Conservation (phyloP, 1,140 invertebrate species). For the Atta colombica region DNA sequence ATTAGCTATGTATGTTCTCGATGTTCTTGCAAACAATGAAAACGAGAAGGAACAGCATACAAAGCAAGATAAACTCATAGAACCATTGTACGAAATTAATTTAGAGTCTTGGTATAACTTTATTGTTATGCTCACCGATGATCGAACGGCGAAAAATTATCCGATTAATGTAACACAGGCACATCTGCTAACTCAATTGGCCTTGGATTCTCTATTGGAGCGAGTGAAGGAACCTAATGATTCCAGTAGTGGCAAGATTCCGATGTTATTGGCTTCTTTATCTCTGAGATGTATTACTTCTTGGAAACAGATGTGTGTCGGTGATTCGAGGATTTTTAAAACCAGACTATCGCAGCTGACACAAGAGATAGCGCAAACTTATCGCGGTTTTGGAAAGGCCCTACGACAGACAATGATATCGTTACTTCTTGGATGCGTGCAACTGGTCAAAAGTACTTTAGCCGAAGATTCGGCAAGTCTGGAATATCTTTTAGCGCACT, state of each 20-base stretch:
- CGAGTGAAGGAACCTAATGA: conserved; percentile 77
- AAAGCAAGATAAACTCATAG: conserved; percentile 32
- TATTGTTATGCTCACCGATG: conserved; percentile 83
- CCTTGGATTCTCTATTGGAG: conserved; percentile 78
- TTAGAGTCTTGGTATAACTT: conserved; percentile 85
- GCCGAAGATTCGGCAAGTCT: conserved; percentile 77
- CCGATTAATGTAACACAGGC: conserved; percentile 75
- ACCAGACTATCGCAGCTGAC: conserved; percentile 78
- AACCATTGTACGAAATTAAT: conserved; percentile 82
- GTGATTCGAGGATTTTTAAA: conserved; percentile 77
- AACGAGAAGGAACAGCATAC: conserved; percentile 2
- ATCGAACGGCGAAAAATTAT: conserved; percentile 79
- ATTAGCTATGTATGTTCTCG: conserved; percentile 81
- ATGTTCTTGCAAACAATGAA: not conserved
- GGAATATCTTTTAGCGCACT: conserved; percentile 82
- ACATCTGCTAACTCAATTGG: conserved; percentile 78
- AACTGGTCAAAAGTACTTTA: conserved; percentile 80
- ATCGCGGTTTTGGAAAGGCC: conserved; percentile 79
- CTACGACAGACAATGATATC: conserved; percentile 82
- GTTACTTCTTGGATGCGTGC: conserved; percentile 80
- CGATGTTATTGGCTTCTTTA: conserved; percentile 82
- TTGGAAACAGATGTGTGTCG: conserved; percentile 80
- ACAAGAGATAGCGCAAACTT: conserved; percentile 82
- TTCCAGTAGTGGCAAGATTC: conserved; percentile 75
- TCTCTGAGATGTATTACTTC: conserved; percentile 82